Percentiles rank a stretch among this genome's conserved stretches.
These are phyloP conservation scores for Drosophila miranda DNA, from an alignment of 1,140 invertebrate genomes.

Conservation along the genomic window DNA sequence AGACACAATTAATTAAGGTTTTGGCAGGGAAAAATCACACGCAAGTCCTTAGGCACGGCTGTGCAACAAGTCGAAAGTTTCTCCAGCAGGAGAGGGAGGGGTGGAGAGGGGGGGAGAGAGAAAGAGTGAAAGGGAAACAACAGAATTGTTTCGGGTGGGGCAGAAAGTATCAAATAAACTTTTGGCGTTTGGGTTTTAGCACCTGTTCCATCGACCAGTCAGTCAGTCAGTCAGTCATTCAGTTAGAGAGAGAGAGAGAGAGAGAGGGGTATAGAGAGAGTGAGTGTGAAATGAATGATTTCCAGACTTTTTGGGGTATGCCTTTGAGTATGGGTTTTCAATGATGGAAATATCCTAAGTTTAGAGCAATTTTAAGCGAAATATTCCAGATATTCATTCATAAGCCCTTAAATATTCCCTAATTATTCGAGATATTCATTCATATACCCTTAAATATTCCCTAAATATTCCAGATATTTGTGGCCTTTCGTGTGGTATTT, in stretches of 20 bases:
- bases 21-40: constrained; percentile 22
- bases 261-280: background rate
- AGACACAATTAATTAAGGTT: constrained; percentile 72
- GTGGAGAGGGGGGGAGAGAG: background rate
- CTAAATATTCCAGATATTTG: background rate
- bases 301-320: background rate
- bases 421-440: background rate
- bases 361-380: background rate
- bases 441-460: background rate
- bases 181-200: constrained; percentile 11
- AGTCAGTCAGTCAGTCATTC: constrained; percentile 10
- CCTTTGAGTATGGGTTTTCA: background rate
- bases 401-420: background rate
- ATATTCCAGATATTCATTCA: background rate
- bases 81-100: constrained; percentile 23
- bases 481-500: too few species aligned
- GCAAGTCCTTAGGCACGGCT: constrained; percentile 12
- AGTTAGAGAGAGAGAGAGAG: background rate
- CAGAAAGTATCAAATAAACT: constrained; percentile 32
- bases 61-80: constrained; percentile 71
- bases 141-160: constrained; percentile 1
- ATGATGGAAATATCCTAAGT: too few species aligned
- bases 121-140: constrained; percentile 15
- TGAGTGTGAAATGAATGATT: constrained; percentile 16
- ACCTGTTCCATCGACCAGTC: constrained; percentile 3